Evolutionary conservation across 1,140 invertebrate species (phyloP), one percentile per base, ranked within the genome.

Genomic region (Brachionus rotundiformis): DNA sequence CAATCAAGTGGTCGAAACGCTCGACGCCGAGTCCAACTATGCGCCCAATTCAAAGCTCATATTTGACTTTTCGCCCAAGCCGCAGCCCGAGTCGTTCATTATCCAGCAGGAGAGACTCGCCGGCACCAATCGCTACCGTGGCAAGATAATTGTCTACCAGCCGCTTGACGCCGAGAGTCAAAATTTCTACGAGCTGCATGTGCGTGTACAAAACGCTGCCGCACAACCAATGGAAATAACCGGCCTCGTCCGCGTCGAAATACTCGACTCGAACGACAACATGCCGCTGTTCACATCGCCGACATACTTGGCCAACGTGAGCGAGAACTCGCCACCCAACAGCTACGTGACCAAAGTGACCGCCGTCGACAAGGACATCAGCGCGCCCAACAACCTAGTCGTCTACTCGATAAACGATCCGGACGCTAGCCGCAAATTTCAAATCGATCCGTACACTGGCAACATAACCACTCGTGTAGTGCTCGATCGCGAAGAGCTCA

Each of bases 261-360:
- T 85, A 36, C 80, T 82, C 19, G 95, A 97, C 88, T 95, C 96
- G 59, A 97, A 97, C 88, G 95, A 97, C 88, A 95, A 97, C 89
- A 96, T 97, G 86, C 95, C 94, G 6, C 94, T 82, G 94, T 96
- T 90, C 90, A 94, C 85, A 94, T 96, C 88, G 94, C 87, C 94
- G 95, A 89, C 96, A 93, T 13, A 95, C 96, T 47, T 90, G 95
- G 71, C 95, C 96, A 89, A 94, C 41, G 83, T 84, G 0, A 82
- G 81, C 19, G 95, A 63, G 94, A 97, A 89, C 94, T 93, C 27
- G 92, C 86, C 86, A 5, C 65, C 94, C 83, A 95, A 95, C 41
- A 95, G 94, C 68, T 94, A 94, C 90, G 95, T 98, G 80, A 95
- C 94, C 25, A 94, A 96, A 89, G 94, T 98, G 83, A 94, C 95